Percentiles rank a stretch among this genome's conserved stretches.
These are phyloP conservation scores for Anastatus disparis DNA, from an alignment of 1,140 invertebrate species.

Conservation along the genomic window DNA sequence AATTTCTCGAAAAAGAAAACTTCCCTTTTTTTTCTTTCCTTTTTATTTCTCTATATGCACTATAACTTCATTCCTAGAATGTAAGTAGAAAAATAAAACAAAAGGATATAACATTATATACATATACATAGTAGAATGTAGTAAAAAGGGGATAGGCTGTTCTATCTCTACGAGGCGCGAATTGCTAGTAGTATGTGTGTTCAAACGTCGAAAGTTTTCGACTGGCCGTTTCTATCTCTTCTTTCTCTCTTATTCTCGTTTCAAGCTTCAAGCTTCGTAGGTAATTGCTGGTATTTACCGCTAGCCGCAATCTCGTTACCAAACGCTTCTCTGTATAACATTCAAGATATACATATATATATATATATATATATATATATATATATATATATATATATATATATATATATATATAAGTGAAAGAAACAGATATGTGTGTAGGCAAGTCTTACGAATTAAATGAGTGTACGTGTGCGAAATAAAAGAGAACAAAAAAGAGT, in stretches of 20 bases:
- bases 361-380: not conserved
- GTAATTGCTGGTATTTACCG: slow-evolving; percentile 33
- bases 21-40: too few relatives aligned
- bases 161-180: slow-evolving; percentile 15
- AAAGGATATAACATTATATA: too few relatives aligned
- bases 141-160: too few relatives aligned
- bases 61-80: too few relatives aligned
- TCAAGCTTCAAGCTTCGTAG: too few relatives aligned
- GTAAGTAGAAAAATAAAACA: too few relatives aligned
- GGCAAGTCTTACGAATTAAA: slow-evolving; percentile 8
- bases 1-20: too few relatives aligned
- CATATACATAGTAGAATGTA: too few relatives aligned
- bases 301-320: slow-evolving; percentile 25
- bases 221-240: not conserved
- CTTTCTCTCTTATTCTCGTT: not conserved
- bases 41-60: too few relatives aligned
- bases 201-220: slow-evolving; percentile 5
- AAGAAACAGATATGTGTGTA: not conserved
- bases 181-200: not conserved
- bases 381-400: not conserved
- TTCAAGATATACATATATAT: not conserved
- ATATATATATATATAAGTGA: not conserved
- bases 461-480: slow-evolving; percentile 27
- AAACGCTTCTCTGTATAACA: not conserved
- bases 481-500: slow-evolving; percentile 5